Base-by-base conservation (phyloP, 2,113 vertebrate genomes). In the Fregata magnificens region DNA sequence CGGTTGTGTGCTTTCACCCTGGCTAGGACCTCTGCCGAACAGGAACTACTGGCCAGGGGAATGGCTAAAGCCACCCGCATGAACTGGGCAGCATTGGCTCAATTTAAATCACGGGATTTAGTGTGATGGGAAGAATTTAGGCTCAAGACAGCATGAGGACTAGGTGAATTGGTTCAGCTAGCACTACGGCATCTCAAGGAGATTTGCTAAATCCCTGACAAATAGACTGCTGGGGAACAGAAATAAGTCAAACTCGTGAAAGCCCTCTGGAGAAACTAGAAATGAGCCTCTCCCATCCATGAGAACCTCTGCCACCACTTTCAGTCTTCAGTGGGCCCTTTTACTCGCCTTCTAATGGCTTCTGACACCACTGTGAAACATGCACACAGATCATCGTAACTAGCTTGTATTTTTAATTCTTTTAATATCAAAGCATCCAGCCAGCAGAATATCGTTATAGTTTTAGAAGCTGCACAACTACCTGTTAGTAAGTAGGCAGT, bases 21-120 rank as follows among this genome's bases (percentile, higher is more conserved):
- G 45, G 29, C 40, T n/a, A 56, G 72, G 47, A 42, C 26, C 72
- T 70, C 49, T 55, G 44, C 22, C 50, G 55, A 76, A 34, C 78
- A 71, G 69, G 42, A 81, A 32, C 26, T 8, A 7, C 38, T 11
- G 55, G 40, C 32, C 59, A 38, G 36, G 40, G n/a, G 38, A 88
- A 49, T 0, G 53, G 49, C 65, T 74, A 13, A 16, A 77, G 40
- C 38, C 38, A 20, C 31, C 34, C n/a, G 17, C 20, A 5, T 2
- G 34, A 36, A 36, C 38, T 7, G 8, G 40, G 74, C 80, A 34
- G 22, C 50, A n/a, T 2, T 9, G n/a, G 52, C 19, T 53, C 32
- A 2, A 6, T 21, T 31, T 11, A 19, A 24, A 28, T 8, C 61
- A 26, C 0, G 0, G n/a, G 32, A 32, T 47, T 86, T 21, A 36